Evolutionary conservation across 2,797 vertebrate genomes (phyloP).

Genomic region (Mycteria americana): DNA sequence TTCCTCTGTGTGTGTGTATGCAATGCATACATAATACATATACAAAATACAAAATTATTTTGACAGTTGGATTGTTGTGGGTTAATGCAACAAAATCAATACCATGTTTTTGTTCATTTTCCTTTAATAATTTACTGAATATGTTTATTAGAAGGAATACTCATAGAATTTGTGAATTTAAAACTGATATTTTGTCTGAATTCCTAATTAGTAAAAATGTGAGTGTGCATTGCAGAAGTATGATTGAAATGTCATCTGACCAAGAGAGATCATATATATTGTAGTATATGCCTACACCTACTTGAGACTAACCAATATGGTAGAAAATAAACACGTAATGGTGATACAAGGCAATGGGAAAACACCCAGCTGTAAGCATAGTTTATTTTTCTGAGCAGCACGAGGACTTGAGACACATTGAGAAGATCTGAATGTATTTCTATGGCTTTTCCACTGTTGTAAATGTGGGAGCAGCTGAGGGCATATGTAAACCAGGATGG

Average conservation of each 20-base stretch:
- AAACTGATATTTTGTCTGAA: not conserved
- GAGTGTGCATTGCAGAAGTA: not conserved
- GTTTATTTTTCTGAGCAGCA: not conserved
- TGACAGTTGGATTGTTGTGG: not conserved
- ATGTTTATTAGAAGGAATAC: not conserved
- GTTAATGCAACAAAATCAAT: not conserved
- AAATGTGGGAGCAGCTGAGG: not conserved
- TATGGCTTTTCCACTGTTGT: not conserved
- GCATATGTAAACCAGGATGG: not conserved
- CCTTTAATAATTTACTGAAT: not conserved
- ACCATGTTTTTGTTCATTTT: not conserved
- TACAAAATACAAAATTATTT: not conserved
- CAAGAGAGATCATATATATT: not conserved
- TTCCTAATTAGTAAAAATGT: not conserved
- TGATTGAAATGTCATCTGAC: not conserved
- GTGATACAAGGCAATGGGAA: not conserved
- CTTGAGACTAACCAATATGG: not conserved
- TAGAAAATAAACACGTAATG: not conserved
- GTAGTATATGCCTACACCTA: not conserved
- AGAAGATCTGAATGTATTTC: not conserved
- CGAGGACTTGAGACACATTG: not conserved
- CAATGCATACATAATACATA: not conserved
- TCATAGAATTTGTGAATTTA: not conserved
- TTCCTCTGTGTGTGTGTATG: not conserved
- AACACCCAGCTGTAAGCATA: not conserved